Evolutionary conservation across 2,113 vertebrate species (phyloP), one percentile per base, ranked within the genome.

Genomic region (Pelecanoides urinatrix): DNA sequence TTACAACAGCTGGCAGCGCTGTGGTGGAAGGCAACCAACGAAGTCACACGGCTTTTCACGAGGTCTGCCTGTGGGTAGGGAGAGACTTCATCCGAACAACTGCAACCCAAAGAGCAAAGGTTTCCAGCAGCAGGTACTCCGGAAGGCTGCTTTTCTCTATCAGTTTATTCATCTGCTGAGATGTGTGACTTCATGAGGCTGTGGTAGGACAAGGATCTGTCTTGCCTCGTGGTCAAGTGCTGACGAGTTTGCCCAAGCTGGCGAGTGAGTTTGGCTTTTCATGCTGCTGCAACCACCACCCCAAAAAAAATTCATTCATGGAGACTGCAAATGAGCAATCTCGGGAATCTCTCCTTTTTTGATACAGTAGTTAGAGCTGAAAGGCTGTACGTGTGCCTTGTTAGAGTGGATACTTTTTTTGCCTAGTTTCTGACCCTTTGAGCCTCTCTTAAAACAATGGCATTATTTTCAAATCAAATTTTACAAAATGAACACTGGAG

Each of bases 401-500:
- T 77, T 53, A 44, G 58, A 91, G 44, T 52, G 75, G 74, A 16
- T 82, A 50, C 32, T 47, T 90, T 21, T 83, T 89, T 63, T 40
- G 18, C 70, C 73, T 80, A 26, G 19, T 94, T 97, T 89, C 86
- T 96, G 68, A 87, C 72, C 80, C 78, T 93, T 70, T 90, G 75
- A 96, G 93, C 71, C 44, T 86, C 34, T 30, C 38, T 30, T 81
- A 50, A 92, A 96, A 93, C 86, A 88, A 78, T 58, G n/a, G 90
- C 83, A 61, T 96, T 97, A 62, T 96, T 96, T 95, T 77, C 59
- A 95, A 76, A 94, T 94, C 88, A 75, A 85, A 65, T 89, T 85
- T 66, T 87, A 61, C 55, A 50, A 95, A 66, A 67, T 45, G 45
- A 86, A 40, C 26, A 78, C 45, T 59, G 71, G 86, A 73, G 63